Percentiles rank a stretch among this genome's conserved stretches.
Evolutionary conservation across 1,140 invertebrate genomes (phyloP).

Genomic region (Aporrectodea caliginosa): DNA sequence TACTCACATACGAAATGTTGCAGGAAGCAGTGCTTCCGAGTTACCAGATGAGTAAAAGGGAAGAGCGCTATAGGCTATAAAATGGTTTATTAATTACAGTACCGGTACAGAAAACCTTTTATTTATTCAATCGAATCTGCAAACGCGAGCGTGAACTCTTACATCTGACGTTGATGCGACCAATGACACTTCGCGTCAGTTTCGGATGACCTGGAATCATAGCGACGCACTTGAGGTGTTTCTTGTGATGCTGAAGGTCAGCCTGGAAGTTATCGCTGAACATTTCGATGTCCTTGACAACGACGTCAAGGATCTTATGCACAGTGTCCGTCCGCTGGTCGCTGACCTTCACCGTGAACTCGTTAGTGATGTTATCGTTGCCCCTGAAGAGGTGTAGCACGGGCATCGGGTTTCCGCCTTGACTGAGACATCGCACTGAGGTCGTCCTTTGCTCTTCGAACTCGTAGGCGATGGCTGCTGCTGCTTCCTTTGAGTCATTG

Average conservation of each 20-base stretch:
- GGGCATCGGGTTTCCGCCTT: conserved; percentile 3
- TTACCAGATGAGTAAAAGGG: too few species aligned
- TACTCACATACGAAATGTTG: too few species aligned
- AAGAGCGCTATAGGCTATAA: too few species aligned
- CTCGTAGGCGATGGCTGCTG: conserved; percentile 4
- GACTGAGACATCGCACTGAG: background rate
- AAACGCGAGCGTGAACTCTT: too few species aligned
- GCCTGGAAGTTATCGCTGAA: background rate
- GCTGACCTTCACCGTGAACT: background rate
- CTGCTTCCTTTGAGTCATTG: background rate
- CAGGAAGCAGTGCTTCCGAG: too few species aligned
- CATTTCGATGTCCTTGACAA: background rate
- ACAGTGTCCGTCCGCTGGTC: background rate
- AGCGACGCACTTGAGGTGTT: background rate
- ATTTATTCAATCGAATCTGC: too few species aligned
- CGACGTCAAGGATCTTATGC: background rate
- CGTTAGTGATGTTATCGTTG: background rate
- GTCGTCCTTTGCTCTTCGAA: conserved; percentile 13
- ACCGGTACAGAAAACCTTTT: too few species aligned
- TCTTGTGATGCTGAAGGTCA: background rate
- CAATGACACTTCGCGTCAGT: background rate
- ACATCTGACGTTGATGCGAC: background rate
- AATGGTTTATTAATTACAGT: too few species aligned
- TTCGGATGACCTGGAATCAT: background rate
- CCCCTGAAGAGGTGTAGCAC: conserved; percentile 11